These are phyloP conservation scores for Myodes glareolus DNA, from an alignment of 2,113 vertebrate species.

Conservation along the genomic window DNA sequence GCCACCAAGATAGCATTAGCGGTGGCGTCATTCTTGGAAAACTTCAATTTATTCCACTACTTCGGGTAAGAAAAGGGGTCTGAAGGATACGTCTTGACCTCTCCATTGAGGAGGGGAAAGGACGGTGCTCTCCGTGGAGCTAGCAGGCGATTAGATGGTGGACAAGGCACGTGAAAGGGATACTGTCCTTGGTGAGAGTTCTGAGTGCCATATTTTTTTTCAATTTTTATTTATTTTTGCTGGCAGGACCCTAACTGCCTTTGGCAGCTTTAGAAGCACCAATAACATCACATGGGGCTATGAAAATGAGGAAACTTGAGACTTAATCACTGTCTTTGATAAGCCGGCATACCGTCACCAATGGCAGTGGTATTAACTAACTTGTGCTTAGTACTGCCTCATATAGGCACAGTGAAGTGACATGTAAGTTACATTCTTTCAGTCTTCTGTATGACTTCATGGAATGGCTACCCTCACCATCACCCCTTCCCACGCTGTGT, in stretches of 20 bases:
- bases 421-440: background rate
- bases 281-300: background rate
- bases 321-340: background rate
- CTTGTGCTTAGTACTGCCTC: background rate
- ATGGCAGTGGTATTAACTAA: background rate
- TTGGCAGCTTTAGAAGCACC: background rate
- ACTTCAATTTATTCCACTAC: background rate
- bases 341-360: background rate
- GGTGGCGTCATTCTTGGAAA: background rate
- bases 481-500: background rate
- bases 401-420: fast-evolving
- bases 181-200: background rate
- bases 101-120: background rate
- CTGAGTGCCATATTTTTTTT: background rate
- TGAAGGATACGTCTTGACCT: background rate
- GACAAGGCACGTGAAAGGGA: fast-evolving
- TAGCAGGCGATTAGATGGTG: background rate
- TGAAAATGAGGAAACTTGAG: background rate
- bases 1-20: background rate
- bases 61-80: background rate
- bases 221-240: background rate
- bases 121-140: background rate
- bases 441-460: background rate
- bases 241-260: background rate
- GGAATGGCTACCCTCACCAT: fast-evolving